Evolutionary conservation across 2,113 vertebrate species (phyloP).

Genomic region (Albula goreensis): DNA sequence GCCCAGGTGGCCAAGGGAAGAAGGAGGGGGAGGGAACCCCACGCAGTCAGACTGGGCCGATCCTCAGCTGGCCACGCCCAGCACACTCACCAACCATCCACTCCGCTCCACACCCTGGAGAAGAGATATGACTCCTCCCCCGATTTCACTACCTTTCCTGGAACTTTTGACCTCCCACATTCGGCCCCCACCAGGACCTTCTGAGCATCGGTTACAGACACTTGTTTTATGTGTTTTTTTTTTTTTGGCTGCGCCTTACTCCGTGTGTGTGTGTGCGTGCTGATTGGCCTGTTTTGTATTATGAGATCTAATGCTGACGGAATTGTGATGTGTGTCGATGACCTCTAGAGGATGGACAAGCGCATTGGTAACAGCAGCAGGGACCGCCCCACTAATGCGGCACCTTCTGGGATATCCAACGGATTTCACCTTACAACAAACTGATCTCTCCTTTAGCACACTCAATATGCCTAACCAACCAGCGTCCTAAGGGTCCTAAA

Average conservation of each 20-base stretch:
- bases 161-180: not conserved
- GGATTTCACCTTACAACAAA: constrained; percentile 7
- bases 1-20: constrained; percentile 14
- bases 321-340: not conserved
- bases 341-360: not conserved
- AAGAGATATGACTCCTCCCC: not conserved
- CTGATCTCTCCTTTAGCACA: constrained; percentile 1
- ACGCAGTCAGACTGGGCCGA: not conserved
- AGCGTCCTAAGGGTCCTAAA: constrained; percentile 1
- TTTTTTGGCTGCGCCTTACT: not conserved
- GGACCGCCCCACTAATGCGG: not conserved
- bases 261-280: not conserved
- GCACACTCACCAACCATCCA: not conserved
- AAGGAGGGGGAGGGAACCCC: not conserved
- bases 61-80: not conserved
- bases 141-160: not conserved
- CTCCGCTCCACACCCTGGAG: not conserved
- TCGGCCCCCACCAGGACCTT: not conserved
- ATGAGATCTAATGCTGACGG: not conserved
- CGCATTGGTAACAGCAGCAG: not conserved
- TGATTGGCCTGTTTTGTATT: constrained; percentile 8
- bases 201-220: not conserved
- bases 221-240: not conserved
- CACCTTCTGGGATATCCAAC: not conserved
- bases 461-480: constrained; percentile 7